These are phyloP conservation scores for Tenualosa ilisha DNA, from an alignment of 2,797 vertebrate species.

Conservation along the genomic window DNA sequence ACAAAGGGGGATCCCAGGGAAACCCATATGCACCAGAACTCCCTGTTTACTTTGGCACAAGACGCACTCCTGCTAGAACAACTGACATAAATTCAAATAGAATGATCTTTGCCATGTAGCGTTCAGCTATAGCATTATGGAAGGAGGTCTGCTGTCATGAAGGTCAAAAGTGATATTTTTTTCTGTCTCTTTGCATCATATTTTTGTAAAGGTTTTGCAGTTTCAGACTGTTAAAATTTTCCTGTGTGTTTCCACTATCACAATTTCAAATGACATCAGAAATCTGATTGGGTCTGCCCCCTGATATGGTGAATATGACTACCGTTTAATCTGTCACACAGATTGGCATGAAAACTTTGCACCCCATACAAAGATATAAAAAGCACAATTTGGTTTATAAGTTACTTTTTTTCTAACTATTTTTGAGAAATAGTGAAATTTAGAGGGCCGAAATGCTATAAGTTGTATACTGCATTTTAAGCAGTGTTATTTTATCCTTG, in stretches of 20 bases:
- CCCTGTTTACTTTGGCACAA: background rate
- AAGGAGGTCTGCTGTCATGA: background rate
- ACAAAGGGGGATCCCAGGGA: background rate
- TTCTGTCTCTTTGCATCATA: background rate
- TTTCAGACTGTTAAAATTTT: background rate
- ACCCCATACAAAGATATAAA: background rate
- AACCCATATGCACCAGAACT: background rate
- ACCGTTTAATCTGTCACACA: background rate
- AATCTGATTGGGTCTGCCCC: background rate
- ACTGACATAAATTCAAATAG: background rate
- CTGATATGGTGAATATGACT: background rate
- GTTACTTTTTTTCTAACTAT: no score
- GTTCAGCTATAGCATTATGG: background rate
- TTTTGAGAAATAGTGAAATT: no score
- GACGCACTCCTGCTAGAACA: background rate
- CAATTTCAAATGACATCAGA: background rate
- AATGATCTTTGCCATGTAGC: background rate
- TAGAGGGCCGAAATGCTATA: no score
- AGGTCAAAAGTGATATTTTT: background rate
- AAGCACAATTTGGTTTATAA: background rate
- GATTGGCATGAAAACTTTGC: background rate
- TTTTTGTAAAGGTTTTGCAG: background rate
- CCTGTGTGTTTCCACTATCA: background rate
- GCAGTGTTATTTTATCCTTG: no score
- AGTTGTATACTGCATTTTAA: no score